Base-by-base conservation (phyloP, 2,888 invertebrate genomes). In the Gymnosoma rotundatum region DNA sequence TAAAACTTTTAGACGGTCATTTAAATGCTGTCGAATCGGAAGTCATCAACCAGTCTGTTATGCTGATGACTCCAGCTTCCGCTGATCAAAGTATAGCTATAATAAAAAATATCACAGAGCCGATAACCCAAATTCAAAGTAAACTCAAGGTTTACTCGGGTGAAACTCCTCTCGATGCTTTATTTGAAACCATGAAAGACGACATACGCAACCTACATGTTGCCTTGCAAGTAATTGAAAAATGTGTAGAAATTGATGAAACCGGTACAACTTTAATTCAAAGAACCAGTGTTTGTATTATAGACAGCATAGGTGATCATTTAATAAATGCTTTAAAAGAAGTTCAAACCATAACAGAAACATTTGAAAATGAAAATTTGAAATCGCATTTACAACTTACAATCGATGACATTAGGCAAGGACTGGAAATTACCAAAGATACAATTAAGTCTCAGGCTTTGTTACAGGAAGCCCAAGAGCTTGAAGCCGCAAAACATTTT, bases 31-130 rank as follows among this genome's bases (percentile, higher is more conserved):
- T 95, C 38, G 94, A 95, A 90, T 93, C 94, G 86, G 95, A 95
- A 90, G 94, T 95, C 9, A 92, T 94, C 58, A 91, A 94, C 4
- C 94, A 95, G 89, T 94, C 95, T 10, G 94, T 94, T 64, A 92
- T 94, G 83, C 95, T 95, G 94, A 94, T 95, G 88, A 94, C 95
- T 0, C 94, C 94, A 12, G 94, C 94, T 32, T 94, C 95, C 4
- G 95, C 95, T 0, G 94, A 95, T 74, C 93, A 94, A 88, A 95
- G 95, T 88, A 93, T 95, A 83, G 95, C 94, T 89, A 94, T 95
- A 38, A 93, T 95, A 14, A 93, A 93, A 63, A 95, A 94, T 88
- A 91, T 95, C 36, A 92, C 94, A 10, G 93, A 94, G 48, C 95
- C 95, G 0, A 89, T 95, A 16, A 93, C 93, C 74, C 95, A 95